A percentile compares a stretch with the other conserved stretches of the same genome.
Evolutionary conservation across 2,888 invertebrate genomes (phyloP).

Genomic region (Gryllus longicercus): DNA sequence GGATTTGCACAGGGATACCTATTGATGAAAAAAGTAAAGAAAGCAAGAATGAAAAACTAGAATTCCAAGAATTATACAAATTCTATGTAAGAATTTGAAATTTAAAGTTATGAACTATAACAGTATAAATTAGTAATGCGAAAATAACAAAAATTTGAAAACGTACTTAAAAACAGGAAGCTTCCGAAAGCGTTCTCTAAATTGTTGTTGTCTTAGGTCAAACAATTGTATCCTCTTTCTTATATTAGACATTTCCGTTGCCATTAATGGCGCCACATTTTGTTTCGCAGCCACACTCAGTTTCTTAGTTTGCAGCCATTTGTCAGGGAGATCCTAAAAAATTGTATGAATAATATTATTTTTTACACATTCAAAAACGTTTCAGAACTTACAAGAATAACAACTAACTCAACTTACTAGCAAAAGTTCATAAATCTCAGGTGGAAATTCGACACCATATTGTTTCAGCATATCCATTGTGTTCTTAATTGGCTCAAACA

Average conservation of each 20-base stretch:
- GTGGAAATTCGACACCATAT: slow-evolving; percentile 84
- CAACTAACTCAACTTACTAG: slow-evolving; percentile 18
- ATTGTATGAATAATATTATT: slow-evolving; percentile 37
- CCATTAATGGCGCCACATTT: slow-evolving; percentile 80
- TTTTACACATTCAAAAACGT: no score
- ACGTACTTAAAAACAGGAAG: slow-evolving; percentile 49
- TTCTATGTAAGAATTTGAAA: neutral
- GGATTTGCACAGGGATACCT: slow-evolving; percentile 63
- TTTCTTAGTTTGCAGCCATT: slow-evolving; percentile 83
- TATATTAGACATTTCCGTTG: slow-evolving; percentile 82
- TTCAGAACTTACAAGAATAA: no score
- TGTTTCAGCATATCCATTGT: slow-evolving; percentile 79
- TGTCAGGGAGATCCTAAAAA: slow-evolving; percentile 77
- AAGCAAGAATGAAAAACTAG: neutral
- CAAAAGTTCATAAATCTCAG: slow-evolving; percentile 50
- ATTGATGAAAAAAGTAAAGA: slow-evolving; percentile 48
- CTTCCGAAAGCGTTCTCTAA: slow-evolving; percentile 68
- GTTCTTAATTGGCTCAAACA: slow-evolving; percentile 86
- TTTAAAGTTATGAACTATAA: no score
- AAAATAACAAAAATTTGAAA: no score
- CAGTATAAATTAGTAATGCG: no score
- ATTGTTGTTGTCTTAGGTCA: slow-evolving; percentile 72
- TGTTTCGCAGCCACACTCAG: slow-evolving; percentile 78
- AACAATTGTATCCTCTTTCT: slow-evolving; percentile 77
- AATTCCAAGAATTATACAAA: neutral